phyloP scores from a whole-genome alignment of 1,140 invertebrate genomes.

The Araneus ventricosus region DNA sequence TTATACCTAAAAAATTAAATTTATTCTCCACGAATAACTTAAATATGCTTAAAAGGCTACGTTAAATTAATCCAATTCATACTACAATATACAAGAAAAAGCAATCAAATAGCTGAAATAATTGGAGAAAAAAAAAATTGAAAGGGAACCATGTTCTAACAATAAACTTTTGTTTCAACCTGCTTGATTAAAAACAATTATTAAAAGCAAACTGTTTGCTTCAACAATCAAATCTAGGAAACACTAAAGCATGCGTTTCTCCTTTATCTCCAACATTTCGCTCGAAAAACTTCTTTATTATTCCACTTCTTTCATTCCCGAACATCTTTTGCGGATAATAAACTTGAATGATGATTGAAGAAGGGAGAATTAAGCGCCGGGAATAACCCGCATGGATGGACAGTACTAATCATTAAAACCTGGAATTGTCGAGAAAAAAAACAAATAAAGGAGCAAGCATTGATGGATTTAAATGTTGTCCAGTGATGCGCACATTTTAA shows the following conservation, averaged over 20 bases:
- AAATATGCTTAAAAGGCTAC: no score
- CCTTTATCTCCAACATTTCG: background rate
- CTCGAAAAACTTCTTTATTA: constrained; percentile 3
- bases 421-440: background rate
- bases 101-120: no score
- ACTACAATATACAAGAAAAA: no score
- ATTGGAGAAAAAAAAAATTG: background rate
- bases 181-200: background rate
- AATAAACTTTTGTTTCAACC: background rate
- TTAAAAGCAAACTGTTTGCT: background rate
- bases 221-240: background rate
- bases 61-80: no score
- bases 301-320: background rate
- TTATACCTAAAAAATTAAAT: no score
- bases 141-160: background rate
- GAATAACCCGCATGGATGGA: background rate
- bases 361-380: background rate
- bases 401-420: background rate
- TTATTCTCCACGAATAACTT: no score
- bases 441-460: background rate
- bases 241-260: background rate
- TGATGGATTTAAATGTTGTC: constrained; percentile 50
- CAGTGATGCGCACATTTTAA: constrained; percentile 40
- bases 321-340: constrained; percentile 9
- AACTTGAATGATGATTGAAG: background rate